A percentile compares a stretch with the other conserved stretches of the same genome.
phyloP scores from a whole-genome alignment of 2,888 invertebrate genomes.

The Epinotia bilunana region DNA sequence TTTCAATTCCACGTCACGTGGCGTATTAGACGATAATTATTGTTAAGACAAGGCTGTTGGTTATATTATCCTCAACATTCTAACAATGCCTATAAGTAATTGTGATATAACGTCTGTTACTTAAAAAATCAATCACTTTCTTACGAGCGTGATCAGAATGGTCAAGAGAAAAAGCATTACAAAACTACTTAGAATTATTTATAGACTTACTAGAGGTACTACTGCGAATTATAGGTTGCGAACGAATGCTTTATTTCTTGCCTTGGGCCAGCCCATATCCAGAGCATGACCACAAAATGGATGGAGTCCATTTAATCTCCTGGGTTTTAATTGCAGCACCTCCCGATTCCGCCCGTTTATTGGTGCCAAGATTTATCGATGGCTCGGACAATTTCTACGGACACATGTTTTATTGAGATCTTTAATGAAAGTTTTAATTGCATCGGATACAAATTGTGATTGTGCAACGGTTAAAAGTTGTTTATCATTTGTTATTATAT shows the following conservation, averaged over 20 bases:
- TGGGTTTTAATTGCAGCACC: slow-evolving; percentile 79
- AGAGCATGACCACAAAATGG: slow-evolving; percentile 72
- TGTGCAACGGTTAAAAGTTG: slow-evolving; percentile 11
- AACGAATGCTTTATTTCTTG: slow-evolving; percentile 27
- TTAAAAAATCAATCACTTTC: background rate
- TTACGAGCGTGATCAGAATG: background rate
- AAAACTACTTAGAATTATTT: slow-evolving; percentile 6
- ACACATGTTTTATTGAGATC: slow-evolving; percentile 45
- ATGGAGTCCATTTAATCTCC: slow-evolving; percentile 79
- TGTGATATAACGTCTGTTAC: background rate
- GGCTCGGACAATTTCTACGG: slow-evolving; percentile 51
- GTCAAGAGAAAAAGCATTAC: slow-evolving; percentile 3
- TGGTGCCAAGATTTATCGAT: slow-evolving; percentile 72
- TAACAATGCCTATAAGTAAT: background rate
- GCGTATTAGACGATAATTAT: background rate
- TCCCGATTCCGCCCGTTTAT: slow-evolving; percentile 75
- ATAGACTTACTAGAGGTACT: background rate
- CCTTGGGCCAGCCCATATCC: slow-evolving; percentile 54
- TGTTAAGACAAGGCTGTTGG: background rate
- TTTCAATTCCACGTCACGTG: too few relatives aligned
- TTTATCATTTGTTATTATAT: background rate
- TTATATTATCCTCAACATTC: background rate
- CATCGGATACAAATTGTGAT: slow-evolving; percentile 34
- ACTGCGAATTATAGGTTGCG: slow-evolving; percentile 25
- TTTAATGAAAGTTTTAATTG: slow-evolving; percentile 44